Conservation (phyloP, 2,113 vertebrate genomes). For the Nothobranchius kuhntae region DNA sequence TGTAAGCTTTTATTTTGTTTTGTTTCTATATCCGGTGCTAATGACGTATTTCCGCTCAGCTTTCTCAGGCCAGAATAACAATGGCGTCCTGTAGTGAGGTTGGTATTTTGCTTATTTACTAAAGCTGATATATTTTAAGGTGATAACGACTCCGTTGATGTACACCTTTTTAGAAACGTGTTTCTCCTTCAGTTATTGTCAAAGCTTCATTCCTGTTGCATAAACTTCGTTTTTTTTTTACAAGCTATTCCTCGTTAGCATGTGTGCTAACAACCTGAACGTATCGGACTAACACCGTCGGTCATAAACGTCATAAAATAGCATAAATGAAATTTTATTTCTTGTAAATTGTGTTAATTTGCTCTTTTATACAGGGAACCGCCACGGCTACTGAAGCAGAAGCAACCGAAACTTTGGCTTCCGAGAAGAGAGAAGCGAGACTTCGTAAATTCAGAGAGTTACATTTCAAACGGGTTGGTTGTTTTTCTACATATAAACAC, state of each 20-base stretch:
- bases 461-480: constrained; percentile 88
- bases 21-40: constrained; percentile 44
- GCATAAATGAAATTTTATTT: not conserved
- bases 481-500: no score
- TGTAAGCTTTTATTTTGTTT: not conserved
- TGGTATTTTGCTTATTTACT: constrained; percentile 6
- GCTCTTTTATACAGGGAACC: constrained; percentile 37
- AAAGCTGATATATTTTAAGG: not conserved
- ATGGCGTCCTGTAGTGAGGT: constrained; percentile 77
- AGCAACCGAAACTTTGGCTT: constrained; percentile 37
- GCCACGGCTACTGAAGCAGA: constrained; percentile 42
- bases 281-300: no score
- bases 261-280: not conserved
- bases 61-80: constrained; percentile 4
- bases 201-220: not conserved
- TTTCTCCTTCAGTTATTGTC: rapidly evolving
- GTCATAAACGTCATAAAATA: not conserved
- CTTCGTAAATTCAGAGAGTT: constrained; percentile 91
- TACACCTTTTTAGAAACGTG: not conserved
- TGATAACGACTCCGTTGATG: not conserved
- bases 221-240: not conserved
- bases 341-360: rapidly evolving
- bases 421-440: constrained; percentile 85
- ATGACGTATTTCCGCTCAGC: constrained; percentile 20
- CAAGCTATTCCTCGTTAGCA: constrained; percentile 13